Percentiles rank a stretch among this genome's conserved stretches.
These are phyloP conservation scores for Hybognathus amarus DNA, from an alignment of 2,797 vertebrate species.

Conservation along the genomic window DNA sequence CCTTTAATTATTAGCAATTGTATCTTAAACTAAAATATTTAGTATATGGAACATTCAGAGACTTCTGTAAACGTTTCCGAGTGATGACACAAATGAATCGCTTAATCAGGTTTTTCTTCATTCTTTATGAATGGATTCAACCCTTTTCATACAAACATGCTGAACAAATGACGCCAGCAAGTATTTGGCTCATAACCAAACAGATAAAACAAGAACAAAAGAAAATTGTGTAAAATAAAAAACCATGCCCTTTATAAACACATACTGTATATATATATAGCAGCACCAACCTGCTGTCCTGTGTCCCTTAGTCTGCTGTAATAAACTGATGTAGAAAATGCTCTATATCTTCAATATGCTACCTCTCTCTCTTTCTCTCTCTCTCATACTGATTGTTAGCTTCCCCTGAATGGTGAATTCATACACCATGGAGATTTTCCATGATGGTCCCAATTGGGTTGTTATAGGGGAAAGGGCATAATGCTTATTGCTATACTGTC, in stretches of 20 bases:
- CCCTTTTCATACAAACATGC: background rate
- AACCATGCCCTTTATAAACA: background rate
- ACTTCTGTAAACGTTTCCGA: background rate
- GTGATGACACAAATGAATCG: background rate
- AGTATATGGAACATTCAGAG: background rate
- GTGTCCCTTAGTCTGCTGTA: background rate
- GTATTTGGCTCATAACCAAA: background rate
- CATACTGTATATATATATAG: too few relatives aligned
- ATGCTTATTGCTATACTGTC: background rate
- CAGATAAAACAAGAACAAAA: background rate
- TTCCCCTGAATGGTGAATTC: conserved; percentile 20
- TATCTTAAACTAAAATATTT: background rate
- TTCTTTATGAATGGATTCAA: background rate
- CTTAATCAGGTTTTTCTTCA: background rate
- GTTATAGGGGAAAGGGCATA: conserved; percentile 7
- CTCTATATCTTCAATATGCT: background rate
- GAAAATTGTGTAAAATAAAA: background rate
- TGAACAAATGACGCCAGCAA: background rate
- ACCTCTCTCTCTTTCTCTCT: background rate
- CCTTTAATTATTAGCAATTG: background rate
- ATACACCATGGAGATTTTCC: conserved; percentile 47
- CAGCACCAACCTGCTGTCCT: background rate
- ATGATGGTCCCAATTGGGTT: conserved; percentile 22
- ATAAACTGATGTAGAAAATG: background rate
- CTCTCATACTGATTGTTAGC: background rate